A percentile compares a stretch with the other conserved stretches of the same genome.
Evolutionary conservation across 37 sponge, comb jelly and placozoan species (phyloP).

Genomic region (Cliona cf. orientalis): DNA sequence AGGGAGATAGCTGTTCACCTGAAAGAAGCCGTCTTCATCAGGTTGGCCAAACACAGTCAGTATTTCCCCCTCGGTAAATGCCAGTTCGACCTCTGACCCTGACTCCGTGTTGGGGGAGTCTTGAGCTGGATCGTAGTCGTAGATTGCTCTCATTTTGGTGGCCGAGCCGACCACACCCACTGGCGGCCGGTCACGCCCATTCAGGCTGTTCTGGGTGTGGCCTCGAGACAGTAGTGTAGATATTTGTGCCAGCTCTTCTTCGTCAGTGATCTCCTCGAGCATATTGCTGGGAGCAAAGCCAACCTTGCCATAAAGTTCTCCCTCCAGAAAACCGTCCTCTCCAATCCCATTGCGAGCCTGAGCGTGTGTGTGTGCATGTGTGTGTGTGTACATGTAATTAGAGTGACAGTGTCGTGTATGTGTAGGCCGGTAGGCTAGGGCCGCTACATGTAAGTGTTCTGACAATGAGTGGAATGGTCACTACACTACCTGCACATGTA

Average conservation of each 20-base stretch:
- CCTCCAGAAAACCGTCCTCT: constrained; percentile 61
- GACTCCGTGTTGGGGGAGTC: constrained; percentile 55
- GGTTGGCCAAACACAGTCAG: constrained; percentile 49
- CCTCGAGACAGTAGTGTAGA: neutral
- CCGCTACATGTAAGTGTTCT: too few species aligned
- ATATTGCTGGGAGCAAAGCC: constrained; percentile 65
- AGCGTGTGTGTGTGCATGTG: too few species aligned
- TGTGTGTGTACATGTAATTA: too few species aligned
- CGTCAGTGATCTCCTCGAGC: constrained; percentile 48
- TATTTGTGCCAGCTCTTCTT: constrained; percentile 20
- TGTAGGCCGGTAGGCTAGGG: too few species aligned
- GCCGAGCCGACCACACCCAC: neutral
- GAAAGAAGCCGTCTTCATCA: constrained; percentile 52
- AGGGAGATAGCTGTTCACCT: constrained; percentile 16
- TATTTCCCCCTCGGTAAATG: constrained; percentile 45
- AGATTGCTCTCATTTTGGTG: constrained; percentile 27
- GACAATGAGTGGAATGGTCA: too few species aligned
- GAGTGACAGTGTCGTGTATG: too few species aligned
- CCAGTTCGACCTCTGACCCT: constrained; percentile 49
- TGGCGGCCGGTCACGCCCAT: neutral
- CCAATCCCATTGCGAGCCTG: constrained; percentile 29
- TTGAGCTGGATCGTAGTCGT: constrained; percentile 42
- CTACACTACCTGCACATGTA: too few species aligned
- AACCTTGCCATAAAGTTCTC: constrained; percentile 3
- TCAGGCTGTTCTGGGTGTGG: neutral